Percentiles rank a stretch among this genome's conserved stretches.
phyloP scores from a whole-genome alignment of 2,888 invertebrate species.

The Chymomyza procnemis region DNA sequence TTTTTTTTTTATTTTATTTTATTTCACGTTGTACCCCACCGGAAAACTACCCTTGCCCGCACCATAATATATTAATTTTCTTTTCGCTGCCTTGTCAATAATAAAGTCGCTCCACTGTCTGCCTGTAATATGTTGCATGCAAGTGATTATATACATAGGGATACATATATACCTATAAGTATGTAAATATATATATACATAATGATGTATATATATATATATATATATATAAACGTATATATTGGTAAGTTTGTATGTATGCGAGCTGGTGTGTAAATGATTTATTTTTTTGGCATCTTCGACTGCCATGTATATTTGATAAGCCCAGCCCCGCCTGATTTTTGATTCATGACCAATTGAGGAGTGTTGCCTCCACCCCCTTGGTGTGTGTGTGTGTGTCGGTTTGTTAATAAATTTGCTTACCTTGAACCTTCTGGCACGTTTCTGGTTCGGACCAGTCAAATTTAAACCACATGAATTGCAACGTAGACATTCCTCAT shows the following conservation, averaged over 20 bases:
- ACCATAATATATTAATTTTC: neutral
- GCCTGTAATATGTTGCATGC: neutral
- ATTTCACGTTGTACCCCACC: neutral
- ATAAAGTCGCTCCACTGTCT: neutral
- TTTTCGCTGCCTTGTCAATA: neutral
- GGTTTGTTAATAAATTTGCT: constrained; percentile 18
- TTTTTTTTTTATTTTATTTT: too few species aligned
- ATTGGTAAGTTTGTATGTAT: neutral
- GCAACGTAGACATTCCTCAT: constrained; percentile 98
- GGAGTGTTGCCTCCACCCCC: neutral
- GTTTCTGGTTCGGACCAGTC: constrained; percentile 91
- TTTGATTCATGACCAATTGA: neutral
- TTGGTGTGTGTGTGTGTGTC: neutral
- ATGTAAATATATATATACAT: neutral
- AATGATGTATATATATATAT: neutral
- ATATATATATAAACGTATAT: neutral
- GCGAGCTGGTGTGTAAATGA: neutral
- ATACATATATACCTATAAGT: neutral
- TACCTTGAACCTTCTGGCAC: constrained; percentile 83
- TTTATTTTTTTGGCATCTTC: constrained; percentile 1
- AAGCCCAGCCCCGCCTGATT: neutral
- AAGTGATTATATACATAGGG: neutral
- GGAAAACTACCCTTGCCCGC: neutral
- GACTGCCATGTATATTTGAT: constrained; percentile 3
- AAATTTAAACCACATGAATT: constrained; percentile 96